These are phyloP conservation scores for Diplosoma virens DNA, from an alignment of 23 tunicate genomes.

Conservation along the genomic window DNA sequence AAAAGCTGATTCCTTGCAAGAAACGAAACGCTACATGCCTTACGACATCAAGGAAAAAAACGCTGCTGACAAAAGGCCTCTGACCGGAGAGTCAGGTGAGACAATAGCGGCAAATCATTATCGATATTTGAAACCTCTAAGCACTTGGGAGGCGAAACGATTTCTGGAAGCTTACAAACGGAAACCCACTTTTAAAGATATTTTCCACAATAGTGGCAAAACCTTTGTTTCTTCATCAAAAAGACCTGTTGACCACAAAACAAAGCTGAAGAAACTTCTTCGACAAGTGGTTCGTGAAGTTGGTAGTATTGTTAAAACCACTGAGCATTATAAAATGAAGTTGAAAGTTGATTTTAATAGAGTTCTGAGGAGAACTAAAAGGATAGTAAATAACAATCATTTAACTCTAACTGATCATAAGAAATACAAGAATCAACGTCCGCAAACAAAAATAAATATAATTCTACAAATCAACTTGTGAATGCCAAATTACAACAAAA, in stretches of 20 bases:
- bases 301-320: background rate
- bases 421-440: background rate
- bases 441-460: background rate
- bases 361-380: background rate
- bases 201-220: background rate
- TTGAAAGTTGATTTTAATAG: background rate
- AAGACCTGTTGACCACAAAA: background rate
- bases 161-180: background rate
- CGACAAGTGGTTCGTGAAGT: background rate
- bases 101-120: background rate
- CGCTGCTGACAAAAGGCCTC: background rate
- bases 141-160: background rate
- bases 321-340: background rate
- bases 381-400: background rate
- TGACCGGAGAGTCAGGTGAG: background rate
- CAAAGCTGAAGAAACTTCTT: background rate
- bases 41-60: background rate
- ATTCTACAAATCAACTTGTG: background rate
- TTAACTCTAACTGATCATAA: background rate
- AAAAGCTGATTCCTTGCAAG: background rate
- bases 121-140: background rate
- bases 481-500: too few relatives aligned
- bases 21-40: background rate
- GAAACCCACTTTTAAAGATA: background rate
- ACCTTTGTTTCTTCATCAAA: background rate